These are phyloP conservation scores for silkworm (Bombyx mori) DNA, from an alignment of 1,140 invertebrate species.

Conservation along the genomic window ASM3026992v2 NC_085125.1:5655501-5656000, in stretches of 20 bases:
- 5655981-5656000: neutral
- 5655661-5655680: neutral
- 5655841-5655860: slow-evolving; percentile 13
- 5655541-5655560: no score
- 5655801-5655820: slow-evolving; percentile 10
- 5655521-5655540: no score
- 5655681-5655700: neutral
- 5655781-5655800: neutral
- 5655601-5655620: slow-evolving; percentile 4
- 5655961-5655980: slow-evolving; percentile 17
- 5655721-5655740: neutral
- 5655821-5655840: slow-evolving; percentile 15
- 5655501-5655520: no score
- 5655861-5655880: slow-evolving; percentile 6
- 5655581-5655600: neutral
- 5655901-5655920: slow-evolving; percentile 24
- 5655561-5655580: neutral
- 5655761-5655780: no score
- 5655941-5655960: slow-evolving; percentile 21
- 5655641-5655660: slow-evolving; percentile 5
- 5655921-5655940: slow-evolving; percentile 11
- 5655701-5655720: neutral
- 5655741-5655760: neutral
- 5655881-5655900: slow-evolving; percentile 14
- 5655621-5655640: slow-evolving; percentile 6